Evolutionary conservation across 2,888 invertebrate genomes (phyloP).

Genomic region (Kryphioiulus occultus): DNA sequence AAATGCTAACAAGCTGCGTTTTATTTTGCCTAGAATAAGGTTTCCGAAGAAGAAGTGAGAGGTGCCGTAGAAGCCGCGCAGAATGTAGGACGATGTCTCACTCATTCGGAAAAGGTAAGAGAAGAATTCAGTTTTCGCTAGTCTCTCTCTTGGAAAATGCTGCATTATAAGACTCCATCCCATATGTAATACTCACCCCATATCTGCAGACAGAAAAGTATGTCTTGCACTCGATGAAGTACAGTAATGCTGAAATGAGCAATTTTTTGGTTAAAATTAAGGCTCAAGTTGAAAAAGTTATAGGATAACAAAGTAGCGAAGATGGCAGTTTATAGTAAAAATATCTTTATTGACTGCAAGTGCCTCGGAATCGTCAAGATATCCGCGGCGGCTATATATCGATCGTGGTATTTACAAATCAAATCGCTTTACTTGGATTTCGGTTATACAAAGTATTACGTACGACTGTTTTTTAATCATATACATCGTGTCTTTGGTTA

Average conservation of each 20-base stretch:
- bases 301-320: too few relatives aligned
- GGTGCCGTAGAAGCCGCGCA: not conserved
- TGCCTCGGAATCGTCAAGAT: not conserved
- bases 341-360: conserved; percentile 16
- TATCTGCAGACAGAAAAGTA: too few relatives aligned
- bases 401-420: not conserved
- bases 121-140: not conserved
- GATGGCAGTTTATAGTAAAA: not conserved
- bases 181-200: too few relatives aligned
- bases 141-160: too few relatives aligned
- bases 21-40: not conserved
- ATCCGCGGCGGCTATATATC: not conserved
- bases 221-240: too few relatives aligned
- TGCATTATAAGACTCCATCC: too few relatives aligned
- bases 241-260: too few relatives aligned
- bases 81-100: not conserved
- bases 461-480: not conserved
- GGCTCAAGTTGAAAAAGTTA: too few relatives aligned
- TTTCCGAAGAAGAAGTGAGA: not conserved
- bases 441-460: not conserved
- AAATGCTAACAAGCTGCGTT: too few relatives aligned
- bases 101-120: conserved; percentile 24
- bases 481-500: not conserved
- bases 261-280: too few relatives aligned
- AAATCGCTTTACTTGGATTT: not conserved